Conservation (phyloP, 2,888 invertebrate genomes). For the Synergus japonicus region DNA sequence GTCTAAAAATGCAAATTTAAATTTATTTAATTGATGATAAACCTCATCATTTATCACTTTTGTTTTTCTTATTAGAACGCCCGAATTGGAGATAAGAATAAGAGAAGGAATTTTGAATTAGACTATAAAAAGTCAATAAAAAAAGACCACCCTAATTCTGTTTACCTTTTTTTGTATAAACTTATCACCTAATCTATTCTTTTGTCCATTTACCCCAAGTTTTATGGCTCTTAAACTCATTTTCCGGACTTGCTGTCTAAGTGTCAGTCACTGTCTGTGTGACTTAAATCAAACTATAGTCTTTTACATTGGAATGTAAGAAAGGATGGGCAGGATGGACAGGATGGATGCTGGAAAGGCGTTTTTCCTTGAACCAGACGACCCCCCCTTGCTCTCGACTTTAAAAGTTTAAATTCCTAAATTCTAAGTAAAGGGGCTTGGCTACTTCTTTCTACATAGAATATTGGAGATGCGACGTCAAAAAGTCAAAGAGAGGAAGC, state of each 20-base stretch:
- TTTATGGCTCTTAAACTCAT: background rate
- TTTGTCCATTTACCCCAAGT: background rate
- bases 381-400: background rate
- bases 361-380: background rate
- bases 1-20: no score
- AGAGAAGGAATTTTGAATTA: background rate
- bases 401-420: background rate
- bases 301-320: background rate
- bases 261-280: background rate
- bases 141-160: background rate
- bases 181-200: conserved; percentile 3
- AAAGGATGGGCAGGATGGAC: background rate
- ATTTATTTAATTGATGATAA: no score
- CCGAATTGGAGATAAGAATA: no score
- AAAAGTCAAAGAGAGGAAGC: conserved; percentile 56
- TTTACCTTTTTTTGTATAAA: background rate
- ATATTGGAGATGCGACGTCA: conserved; percentile 23
- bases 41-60: no score
- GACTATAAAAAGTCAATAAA: background rate
- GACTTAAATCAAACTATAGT: background rate
- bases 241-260: background rate
- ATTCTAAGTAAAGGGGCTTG: background rate
- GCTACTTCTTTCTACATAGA: background rate
- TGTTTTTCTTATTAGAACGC: no score
- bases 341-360: conserved; percentile 10